Evolutionary conservation across 37 sponge, comb jelly and placozoan species (phyloP).

Genomic region (Mnemiopsis leidyi): DNA sequence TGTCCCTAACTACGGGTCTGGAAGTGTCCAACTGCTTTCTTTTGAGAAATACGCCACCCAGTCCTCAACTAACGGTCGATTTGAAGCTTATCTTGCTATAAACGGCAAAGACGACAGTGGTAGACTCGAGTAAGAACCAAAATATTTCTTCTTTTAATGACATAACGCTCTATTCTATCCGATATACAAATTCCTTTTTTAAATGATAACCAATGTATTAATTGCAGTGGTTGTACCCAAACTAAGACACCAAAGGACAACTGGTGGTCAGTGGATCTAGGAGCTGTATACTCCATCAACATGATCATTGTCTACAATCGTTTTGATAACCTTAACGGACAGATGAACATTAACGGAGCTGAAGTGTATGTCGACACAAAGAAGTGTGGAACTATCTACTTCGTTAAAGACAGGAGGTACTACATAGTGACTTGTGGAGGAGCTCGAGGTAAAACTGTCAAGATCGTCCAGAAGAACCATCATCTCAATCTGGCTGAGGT

Average conservation of each 20-base stretch:
- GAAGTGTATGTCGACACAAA: neutral
- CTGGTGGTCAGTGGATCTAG: neutral
- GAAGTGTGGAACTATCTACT: slow-evolving; percentile 7
- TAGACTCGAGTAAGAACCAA: neutral
- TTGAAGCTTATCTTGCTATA: neutral
- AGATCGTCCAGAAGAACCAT: neutral
- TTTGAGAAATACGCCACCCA: neutral
- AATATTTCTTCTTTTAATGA: neutral
- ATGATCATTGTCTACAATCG: slow-evolving; percentile 20
- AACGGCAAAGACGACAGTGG: neutral
- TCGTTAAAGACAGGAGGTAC: no score
- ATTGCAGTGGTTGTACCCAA: neutral
- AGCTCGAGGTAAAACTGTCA: neutral
- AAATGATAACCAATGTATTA: neutral
- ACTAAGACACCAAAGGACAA: neutral
- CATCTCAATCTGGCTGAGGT: slow-evolving; percentile 20
- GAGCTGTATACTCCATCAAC: neutral
- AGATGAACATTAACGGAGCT: neutral
- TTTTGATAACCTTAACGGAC: neutral
- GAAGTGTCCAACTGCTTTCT: neutral
- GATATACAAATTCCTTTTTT: neutral
- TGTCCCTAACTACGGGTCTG: neutral
- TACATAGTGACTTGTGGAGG: neutral
- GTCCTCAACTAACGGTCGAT: neutral
- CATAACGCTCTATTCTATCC: neutral